These are phyloP conservation scores for Malacosoma neustria DNA, from an alignment of 2,888 invertebrate genomes.

Conservation along the genomic window DNA sequence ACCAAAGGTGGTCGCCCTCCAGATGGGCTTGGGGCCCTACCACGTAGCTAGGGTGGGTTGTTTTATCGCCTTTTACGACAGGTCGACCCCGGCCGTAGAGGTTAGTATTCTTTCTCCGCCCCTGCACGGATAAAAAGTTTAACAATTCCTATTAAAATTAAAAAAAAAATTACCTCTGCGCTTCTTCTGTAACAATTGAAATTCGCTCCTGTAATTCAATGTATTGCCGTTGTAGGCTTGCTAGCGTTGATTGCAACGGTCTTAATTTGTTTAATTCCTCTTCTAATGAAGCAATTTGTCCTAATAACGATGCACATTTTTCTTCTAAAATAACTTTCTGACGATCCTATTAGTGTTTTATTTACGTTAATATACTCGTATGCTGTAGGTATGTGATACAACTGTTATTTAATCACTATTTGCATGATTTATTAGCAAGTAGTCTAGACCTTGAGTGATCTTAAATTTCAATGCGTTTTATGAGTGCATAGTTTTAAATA, in stretches of 20 bases:
- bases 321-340: constrained; percentile 47
- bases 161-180: constrained; percentile 46
- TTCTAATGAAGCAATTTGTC: constrained; percentile 30
- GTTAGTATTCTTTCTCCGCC: too few relatives aligned
- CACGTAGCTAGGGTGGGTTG: too few relatives aligned
- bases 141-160: too few relatives aligned
- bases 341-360: constrained; percentile 47
- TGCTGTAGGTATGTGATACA: too few relatives aligned
- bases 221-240: constrained; percentile 41
- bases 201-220: constrained; percentile 44
- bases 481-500: background rate
- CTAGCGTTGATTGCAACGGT: constrained; percentile 36
- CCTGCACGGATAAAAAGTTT: too few relatives aligned
- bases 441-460: background rate
- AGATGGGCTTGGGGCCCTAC: too few relatives aligned
- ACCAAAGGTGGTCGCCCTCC: too few relatives aligned
- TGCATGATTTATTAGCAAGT: constrained; percentile 1
- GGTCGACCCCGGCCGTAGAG: too few relatives aligned
- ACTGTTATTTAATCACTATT: too few relatives aligned
- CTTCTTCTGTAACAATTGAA: constrained; percentile 36
- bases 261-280: constrained; percentile 44
- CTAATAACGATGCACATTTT: constrained; percentile 38
- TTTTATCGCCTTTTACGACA: too few relatives aligned
- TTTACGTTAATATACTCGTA: background rate
- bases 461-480: background rate